Conservation (phyloP, 2,113 vertebrate species). For the Dolichallabes microphthalmus region DNA sequence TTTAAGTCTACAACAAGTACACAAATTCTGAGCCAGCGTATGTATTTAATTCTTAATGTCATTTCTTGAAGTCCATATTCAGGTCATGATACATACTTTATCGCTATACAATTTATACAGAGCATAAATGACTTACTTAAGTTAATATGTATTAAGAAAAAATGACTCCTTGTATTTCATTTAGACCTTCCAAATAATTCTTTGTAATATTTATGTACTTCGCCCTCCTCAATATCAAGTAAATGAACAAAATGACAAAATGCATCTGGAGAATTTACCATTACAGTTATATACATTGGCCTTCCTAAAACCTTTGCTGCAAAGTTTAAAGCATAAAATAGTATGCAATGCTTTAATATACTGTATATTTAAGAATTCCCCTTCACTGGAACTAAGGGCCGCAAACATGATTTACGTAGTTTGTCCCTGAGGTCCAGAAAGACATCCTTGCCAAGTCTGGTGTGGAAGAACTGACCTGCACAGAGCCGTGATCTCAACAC, state of each 20-base stretch:
- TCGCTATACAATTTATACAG: background rate
- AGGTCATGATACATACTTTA: background rate
- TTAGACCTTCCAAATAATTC: background rate
- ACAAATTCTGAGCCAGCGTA: background rate
- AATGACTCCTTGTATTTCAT: background rate
- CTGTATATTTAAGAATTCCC: background rate
- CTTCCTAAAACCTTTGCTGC: background rate
- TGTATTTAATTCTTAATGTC: background rate
- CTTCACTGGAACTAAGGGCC: background rate
- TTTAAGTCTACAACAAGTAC: slow-evolving; percentile 3
- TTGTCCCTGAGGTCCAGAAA: background rate
- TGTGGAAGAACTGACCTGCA: background rate
- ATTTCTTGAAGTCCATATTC: background rate
- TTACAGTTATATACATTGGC: background rate
- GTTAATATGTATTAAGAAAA: background rate
- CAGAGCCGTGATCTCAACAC: background rate
- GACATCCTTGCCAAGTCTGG: too few species aligned
- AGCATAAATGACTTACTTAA: background rate
- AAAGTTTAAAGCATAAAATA: background rate
- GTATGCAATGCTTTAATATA: background rate
- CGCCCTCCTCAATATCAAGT: background rate
- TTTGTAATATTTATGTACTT: background rate
- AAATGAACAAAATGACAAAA: background rate
- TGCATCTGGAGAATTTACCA: background rate
- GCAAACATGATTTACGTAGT: background rate